phyloP scores from a whole-genome alignment of 2,113 vertebrate species.

The Alexandromys fortis region DNA sequence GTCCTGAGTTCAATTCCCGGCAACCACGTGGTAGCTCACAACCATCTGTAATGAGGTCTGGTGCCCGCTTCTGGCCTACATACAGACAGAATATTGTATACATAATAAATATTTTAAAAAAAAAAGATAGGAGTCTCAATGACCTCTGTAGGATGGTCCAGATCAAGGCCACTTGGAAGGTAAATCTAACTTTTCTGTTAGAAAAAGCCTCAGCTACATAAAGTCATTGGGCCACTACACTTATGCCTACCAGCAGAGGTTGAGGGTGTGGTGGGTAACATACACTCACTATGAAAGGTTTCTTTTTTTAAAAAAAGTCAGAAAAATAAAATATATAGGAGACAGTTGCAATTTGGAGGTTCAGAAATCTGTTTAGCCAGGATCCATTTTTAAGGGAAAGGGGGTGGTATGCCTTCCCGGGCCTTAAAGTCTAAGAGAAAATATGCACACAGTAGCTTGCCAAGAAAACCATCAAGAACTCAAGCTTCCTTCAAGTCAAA shows the following conservation, averaged over 20 bases:
- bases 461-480: slow-evolving; percentile 45
- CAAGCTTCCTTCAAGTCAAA: slow-evolving; percentile 42
- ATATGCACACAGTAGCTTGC: slow-evolving; percentile 5
- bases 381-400: slow-evolving; percentile 14
- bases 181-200: slow-evolving; percentile 29
- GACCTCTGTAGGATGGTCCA: not conserved
- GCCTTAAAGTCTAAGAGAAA: slow-evolving; percentile 1
- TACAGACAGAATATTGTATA: too few species aligned
- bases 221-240: not conserved
- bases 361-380: slow-evolving; percentile 38
- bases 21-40: too few species aligned
- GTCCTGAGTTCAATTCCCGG: too few species aligned
- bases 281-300: not conserved
- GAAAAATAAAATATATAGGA: slow-evolving; percentile 14
- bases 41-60: too few species aligned
- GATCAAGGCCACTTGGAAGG: slow-evolving; percentile 11
- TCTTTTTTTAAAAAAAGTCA: not conserved
- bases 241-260: not conserved
- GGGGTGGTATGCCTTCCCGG: not conserved
- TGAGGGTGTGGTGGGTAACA: not conserved
- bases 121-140: not conserved
- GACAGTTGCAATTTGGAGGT: not conserved
- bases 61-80: too few species aligned
- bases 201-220: slow-evolving; percentile 18
- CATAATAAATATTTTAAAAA: not conserved